Percentiles rank a stretch among this genome's conserved stretches.
These are phyloP conservation scores for Oikopleura vanhoeffeni DNA, from an alignment of 23 tunicate species.

Conservation along the genomic window DNA sequence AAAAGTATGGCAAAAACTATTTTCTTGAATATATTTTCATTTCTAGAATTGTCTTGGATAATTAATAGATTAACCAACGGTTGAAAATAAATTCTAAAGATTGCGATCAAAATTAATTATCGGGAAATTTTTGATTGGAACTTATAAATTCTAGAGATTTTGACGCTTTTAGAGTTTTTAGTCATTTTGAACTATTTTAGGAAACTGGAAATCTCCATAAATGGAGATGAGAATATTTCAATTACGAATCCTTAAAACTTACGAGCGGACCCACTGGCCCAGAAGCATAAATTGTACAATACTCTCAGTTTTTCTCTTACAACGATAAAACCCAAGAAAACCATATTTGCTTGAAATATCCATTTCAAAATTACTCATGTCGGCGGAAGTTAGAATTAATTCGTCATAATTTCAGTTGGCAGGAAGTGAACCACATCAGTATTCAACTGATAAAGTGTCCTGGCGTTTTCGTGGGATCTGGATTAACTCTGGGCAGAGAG, in stretches of 20 bases:
- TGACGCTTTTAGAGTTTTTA: too few relatives aligned
- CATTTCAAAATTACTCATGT: neutral
- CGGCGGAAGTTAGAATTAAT: neutral
- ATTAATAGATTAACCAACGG: too few relatives aligned
- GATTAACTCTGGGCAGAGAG: neutral
- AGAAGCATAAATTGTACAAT: neutral
- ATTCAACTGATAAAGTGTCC: neutral
- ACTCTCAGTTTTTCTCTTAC: neutral
- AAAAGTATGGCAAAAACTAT: too few relatives aligned
- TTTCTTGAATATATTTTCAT: too few relatives aligned
- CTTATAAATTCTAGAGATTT: too few relatives aligned
- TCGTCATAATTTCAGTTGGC: neutral
- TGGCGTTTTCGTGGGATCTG: neutral
- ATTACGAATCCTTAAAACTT: neutral
- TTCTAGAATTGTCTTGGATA: too few relatives aligned
- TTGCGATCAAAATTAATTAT: too few relatives aligned
- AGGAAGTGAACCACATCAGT: neutral
- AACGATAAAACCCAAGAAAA: neutral
- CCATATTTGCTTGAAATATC: neutral
- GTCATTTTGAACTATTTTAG: too few relatives aligned
- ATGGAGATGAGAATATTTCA: neutral
- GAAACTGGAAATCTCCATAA: neutral
- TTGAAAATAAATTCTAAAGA: too few relatives aligned
- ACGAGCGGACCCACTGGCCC: neutral
- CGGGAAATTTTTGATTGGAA: too few relatives aligned